Evolutionary conservation across 2,797 vertebrate genomes (phyloP), one percentile per base, ranked within the genome.

Genomic region (Notoglanidium macrostoma): DNA sequence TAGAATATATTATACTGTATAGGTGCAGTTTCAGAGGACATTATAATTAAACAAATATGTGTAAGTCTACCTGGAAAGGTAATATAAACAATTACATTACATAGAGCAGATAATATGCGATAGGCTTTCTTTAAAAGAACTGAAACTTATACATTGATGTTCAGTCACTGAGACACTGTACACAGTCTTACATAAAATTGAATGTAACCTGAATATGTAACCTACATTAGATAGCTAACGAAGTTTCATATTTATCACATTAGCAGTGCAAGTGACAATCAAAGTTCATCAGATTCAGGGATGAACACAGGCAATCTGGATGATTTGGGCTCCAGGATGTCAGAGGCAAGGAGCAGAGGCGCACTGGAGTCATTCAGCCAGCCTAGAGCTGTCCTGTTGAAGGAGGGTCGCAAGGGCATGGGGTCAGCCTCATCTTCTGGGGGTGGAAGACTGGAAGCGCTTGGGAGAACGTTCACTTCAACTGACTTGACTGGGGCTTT

Each of bases 231-330:
- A 29, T 44, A 91, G 79, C 90, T 14, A 54, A 35, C 14, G 32
- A 29, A 83, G 49, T 80, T 44, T 87, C 49, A 67, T 32, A 46
- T 72, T 46, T 17, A 54, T 72, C 74, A 89, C 90, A 90, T 88
- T 87, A 84, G 40, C 49, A 81, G 49, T 57, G 55, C 29, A 55
- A 84, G 21, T 40, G 14, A 82, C 61, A 15, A 17, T 99, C 95
- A 99, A 91, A 99, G 96, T 91, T 99, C 98, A 15, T 99, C 98
- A 76, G 98, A 97, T 94, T 99, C 98, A 83, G 98, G 97, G 90
- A 97, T 90, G 83, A 94, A 87, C 70, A 57, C 17, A 23, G 55
- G 68, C 67, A 76, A 40, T 81, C 49, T 89, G 67, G 89, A 89
- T 72, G 83, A 87, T 55, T 85, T 83, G n/a, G 95, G 92, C 86